phyloP scores from a whole-genome alignment of 2,113 vertebrate species.

The Pavo muticus region DNA sequence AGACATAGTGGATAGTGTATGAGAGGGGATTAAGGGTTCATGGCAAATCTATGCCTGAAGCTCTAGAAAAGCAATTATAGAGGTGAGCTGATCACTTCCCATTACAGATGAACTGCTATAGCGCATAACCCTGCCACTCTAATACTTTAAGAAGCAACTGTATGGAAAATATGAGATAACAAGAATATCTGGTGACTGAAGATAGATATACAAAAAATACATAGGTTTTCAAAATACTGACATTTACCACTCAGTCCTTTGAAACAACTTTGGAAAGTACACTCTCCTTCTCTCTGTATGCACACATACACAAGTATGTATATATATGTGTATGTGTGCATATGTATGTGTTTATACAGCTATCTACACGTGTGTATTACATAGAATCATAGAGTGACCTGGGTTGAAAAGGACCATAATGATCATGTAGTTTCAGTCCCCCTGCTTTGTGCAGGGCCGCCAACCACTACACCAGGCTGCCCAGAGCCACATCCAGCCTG shows the following conservation, averaged over 20 bases:
- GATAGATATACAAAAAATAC: neutral
- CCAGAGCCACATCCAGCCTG: no score
- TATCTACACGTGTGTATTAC: rapidly evolving
- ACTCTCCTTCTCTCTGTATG: neutral
- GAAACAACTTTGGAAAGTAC: neutral
- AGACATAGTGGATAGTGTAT: neutral
- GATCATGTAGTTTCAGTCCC: no score
- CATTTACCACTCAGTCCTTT: neutral
- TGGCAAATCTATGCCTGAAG: slow-evolving; percentile 40
- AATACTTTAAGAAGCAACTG: slow-evolving; percentile 35
- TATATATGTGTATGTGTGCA: rapidly evolving
- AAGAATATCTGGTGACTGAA: slow-evolving; percentile 21
- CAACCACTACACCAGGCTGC: no score
- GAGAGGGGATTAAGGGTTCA: slow-evolving; percentile 49
- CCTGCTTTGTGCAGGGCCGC: no score
- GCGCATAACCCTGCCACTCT: slow-evolving; percentile 6
- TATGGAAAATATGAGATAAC: slow-evolving; percentile 44
- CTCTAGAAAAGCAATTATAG: slow-evolving; percentile 63
- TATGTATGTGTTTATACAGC: neutral
- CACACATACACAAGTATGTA: rapidly evolving
- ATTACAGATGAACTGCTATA: slow-evolving; percentile 27
- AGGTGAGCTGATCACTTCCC: slow-evolving; percentile 39
- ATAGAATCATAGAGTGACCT: no score
- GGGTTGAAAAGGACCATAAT: no score
- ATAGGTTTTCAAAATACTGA: neutral